These are phyloP conservation scores for Dynastes hyllus DNA, from an alignment of 2,888 invertebrate genomes.

Conservation along the genomic window DNA sequence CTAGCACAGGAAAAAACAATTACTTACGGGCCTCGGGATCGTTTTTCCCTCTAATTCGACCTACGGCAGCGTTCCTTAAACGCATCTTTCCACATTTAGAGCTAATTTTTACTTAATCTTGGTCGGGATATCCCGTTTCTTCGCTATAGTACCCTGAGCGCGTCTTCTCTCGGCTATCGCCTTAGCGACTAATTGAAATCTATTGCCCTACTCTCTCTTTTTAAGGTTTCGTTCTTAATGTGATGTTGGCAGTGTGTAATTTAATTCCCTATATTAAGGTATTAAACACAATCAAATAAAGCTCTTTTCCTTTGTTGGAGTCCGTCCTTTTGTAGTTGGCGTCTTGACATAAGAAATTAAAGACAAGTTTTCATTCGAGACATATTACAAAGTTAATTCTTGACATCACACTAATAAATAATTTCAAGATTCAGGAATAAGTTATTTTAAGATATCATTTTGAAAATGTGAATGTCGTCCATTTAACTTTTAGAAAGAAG, in stretches of 20 bases:
- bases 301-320: neutral
- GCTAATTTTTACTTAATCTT: slow-evolving; percentile 47
- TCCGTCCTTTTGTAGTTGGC: neutral
- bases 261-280: slow-evolving; percentile 41
- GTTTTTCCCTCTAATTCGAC: slow-evolving; percentile 36
- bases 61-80: slow-evolving; percentile 20
- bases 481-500: too few relatives aligned
- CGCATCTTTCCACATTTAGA: slow-evolving; percentile 42
- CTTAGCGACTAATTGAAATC: slow-evolving; percentile 44
- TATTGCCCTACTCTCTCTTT: slow-evolving; percentile 35
- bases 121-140: slow-evolving; percentile 28
- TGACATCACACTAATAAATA: too few relatives aligned
- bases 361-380: too few relatives aligned
- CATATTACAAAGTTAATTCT: too few relatives aligned
- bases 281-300: slow-evolving; percentile 43
- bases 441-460: too few relatives aligned
- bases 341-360: too few relatives aligned
- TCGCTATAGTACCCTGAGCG: neutral
- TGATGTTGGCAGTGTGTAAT: slow-evolving; percentile 39
- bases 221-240: slow-evolving; percentile 38
- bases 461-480: too few relatives aligned
- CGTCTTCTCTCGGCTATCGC: slow-evolving; percentile 9
- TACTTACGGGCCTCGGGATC: slow-evolving; percentile 35
- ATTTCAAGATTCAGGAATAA: too few relatives aligned
- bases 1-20: slow-evolving; percentile 33